Evolutionary conservation across 2,888 invertebrate species (phyloP).

Genomic region (Trichogramma evanescens): DNA sequence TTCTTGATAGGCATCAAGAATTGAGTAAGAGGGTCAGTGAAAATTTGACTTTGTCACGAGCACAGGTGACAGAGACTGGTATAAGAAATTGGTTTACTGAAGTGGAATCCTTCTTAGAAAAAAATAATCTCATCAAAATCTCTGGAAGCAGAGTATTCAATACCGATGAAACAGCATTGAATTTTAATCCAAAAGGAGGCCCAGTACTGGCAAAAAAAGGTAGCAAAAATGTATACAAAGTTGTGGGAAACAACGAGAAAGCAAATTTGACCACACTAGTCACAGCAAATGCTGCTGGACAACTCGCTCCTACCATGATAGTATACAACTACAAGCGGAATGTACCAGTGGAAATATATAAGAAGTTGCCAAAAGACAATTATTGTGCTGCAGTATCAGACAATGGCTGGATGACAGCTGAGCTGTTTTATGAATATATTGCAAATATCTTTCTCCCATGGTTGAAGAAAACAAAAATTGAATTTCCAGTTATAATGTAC

Average conservation of each 20-base stretch:
- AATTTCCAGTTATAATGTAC: no score
- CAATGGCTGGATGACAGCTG: not conserved
- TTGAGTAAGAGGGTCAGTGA: not conserved
- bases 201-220: not conserved
- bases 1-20: not conserved
- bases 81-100: not conserved
- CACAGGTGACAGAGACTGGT: not conserved
- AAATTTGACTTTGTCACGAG: not conserved
- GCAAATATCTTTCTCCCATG: no score
- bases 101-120: not conserved
- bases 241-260: not conserved
- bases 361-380: not conserved
- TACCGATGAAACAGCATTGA: not conserved
- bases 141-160: not conserved
- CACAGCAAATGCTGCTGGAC: constrained; percentile 1
- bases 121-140: not conserved
- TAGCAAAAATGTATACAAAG: not conserved
- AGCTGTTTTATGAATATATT: no score
- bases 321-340: not conserved
- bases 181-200: not conserved
- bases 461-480: no score
- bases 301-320: constrained; percentile 1
- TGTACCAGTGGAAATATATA: not conserved
- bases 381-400: not conserved
- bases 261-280: not conserved